Percentiles rank a stretch among this genome's conserved stretches.
phyloP scores from a whole-genome alignment of 2,797 vertebrate species.

The Gallinago stenura region DNA sequence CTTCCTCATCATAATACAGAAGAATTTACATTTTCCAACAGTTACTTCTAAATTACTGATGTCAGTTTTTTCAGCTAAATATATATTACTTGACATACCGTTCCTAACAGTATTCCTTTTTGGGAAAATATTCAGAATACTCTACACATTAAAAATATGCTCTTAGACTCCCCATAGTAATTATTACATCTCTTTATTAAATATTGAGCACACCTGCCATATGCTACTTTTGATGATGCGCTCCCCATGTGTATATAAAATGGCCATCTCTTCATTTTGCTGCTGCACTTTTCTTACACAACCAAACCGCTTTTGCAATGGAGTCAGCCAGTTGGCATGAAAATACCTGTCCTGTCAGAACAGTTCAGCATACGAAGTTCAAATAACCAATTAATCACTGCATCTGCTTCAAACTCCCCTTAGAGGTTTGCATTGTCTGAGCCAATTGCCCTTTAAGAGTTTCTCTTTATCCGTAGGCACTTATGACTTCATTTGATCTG shows the following conservation, averaged over 20 bases:
- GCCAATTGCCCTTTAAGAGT: constrained; percentile 53
- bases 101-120: neutral
- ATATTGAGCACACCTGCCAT: neutral
- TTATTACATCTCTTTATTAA: neutral
- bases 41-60: neutral
- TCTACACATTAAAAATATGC: neutral
- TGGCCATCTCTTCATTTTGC: neutral
- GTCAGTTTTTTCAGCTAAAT: neutral
- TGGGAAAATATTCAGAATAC: neutral
- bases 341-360: constrained; percentile 64
- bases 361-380: constrained; percentile 34
- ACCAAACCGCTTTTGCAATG: neutral
- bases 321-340: constrained; percentile 25
- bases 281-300: neutral
- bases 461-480: constrained; percentile 51
- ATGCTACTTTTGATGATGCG: neutral
- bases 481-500: constrained; percentile 64
- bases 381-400: constrained; percentile 56
- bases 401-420: constrained; percentile 47
- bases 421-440: constrained; percentile 22
- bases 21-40: neutral
- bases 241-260: neutral
- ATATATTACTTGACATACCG: neutral
- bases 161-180: neutral
- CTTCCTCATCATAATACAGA: neutral